Base-by-base conservation (phyloP, 37 sponge, comb jelly and placozoan species). In the Theonella swinhoei region DNA sequence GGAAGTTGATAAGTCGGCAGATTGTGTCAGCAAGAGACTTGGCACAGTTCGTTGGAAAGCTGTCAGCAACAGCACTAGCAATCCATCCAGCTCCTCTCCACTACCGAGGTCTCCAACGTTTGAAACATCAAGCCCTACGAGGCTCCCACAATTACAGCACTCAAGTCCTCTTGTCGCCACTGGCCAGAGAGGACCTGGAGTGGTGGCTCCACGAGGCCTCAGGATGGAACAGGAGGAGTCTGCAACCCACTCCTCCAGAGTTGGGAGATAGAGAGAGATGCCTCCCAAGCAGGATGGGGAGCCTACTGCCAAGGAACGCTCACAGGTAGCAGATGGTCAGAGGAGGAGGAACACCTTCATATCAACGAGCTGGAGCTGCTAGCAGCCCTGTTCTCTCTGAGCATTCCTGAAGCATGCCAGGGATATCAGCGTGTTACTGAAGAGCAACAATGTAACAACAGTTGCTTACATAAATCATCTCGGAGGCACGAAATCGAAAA, bases 361-460 rank as follows among this genome's bases (percentile, higher is more conserved):
- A 88, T 88, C 66, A 88, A 88, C 39, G 75, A 60, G 9, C 75
- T 74, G 76, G 81, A 87, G 77, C 70, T 81, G 42, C 43, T 81
- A 42, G 88, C 83, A 70, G 80, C 71, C 26, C 31, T 38, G 26
- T 71, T 87, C 28, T 73, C 64, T 8, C 34, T 87, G n/a, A 40
- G 33, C 80, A 1, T 87, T 83, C 43, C 58, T 34, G 42, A 83
- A 63, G 54, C 47, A 67, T 2, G 59, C 5, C 34, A 70, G 38
- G 26, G 41, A 73, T 23, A 11, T 32, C 23, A 28, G 26, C 23
- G 42, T 85, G 28, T 37, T 76, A 11, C 29, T 85, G 41, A 42
- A 38, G 63, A 70, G 30, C 28, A 72, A 85, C 78, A 85, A 69
- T 34, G 33, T 63, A 14, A 75, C 84, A 64, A 79, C 68, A 28